Base-by-base conservation (phyloP, 2,797 vertebrate species). In the Enteromius paludinosus region DNA sequence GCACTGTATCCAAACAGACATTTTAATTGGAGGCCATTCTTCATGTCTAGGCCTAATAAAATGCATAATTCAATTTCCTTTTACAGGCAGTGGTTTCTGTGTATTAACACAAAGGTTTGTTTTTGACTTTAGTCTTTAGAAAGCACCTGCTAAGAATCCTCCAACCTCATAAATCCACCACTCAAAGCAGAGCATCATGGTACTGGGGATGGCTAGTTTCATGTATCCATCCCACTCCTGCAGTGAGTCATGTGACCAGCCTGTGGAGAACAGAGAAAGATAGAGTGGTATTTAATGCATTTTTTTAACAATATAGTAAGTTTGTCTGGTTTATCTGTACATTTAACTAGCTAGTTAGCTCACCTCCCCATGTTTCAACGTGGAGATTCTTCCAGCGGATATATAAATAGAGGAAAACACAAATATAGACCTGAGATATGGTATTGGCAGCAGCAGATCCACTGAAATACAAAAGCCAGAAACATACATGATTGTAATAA, bases 121-220 rank as follows among this genome's bases (percentile, higher is more conserved):
- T 73, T 82, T 28, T 5, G 14, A 54, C 15, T 45, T 49, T 2
- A 59, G 28, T 65, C 5, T 65, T 28, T 10, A 14, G 0, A 41
- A 30, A 41, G 85, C 88, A 97, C 97, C 97, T 84, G 96, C 93
- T 85, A 98, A 91, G 88, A 99, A 96, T 68, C 95, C 96, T 2
- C 97, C 97, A 0, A 96, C 90, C 88, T 98, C 97, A 77, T 96
- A 98, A 71, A 97, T 93, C 97, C 96, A 98, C 96, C 96, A 97
- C 88, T 98, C 97, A 0, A 97, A 96, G 68, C 96, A 98, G 1
- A 95, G 87, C 97, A 98, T 97, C 18, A 97, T 65, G 91, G 95
- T 95, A 86, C 97, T 94, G 7, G 97, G 97, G 45, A 99, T 64
- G 0, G 97, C 97, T 86, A 99, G 93, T 30, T 76, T 92, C 92